phyloP scores from a whole-genome alignment of 2,888 invertebrate species.

The Branchipolynoe longqiensis region DNA sequence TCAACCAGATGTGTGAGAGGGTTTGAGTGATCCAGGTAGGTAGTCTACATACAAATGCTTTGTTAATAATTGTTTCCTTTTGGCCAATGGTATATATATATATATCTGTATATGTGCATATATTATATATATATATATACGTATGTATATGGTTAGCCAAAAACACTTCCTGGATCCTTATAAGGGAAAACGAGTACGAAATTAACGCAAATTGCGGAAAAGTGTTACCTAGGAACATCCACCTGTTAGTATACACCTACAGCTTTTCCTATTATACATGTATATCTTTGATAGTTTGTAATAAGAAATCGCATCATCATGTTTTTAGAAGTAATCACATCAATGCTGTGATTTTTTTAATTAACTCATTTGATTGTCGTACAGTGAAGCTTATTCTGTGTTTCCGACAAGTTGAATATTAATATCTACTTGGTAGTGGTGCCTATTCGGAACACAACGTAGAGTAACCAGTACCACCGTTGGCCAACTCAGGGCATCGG shows the following conservation, averaged over 20 bases:
- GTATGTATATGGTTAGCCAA: slow-evolving; percentile 17
- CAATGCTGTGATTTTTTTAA: slow-evolving; percentile 56
- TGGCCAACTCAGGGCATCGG: slow-evolving; percentile 44
- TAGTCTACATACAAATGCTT: slow-evolving; percentile 24
- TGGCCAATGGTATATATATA: slow-evolving; percentile 28
- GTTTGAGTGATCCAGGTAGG: slow-evolving; percentile 50
- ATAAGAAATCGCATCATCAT: slow-evolving; percentile 45
- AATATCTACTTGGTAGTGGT: slow-evolving; percentile 20
- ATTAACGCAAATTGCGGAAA: slow-evolving; percentile 1
- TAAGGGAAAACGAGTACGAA: background rate
- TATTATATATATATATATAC: slow-evolving; percentile 31
- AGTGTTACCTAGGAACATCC: slow-evolving; percentile 28
- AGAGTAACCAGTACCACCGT: slow-evolving; percentile 23
- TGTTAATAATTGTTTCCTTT: slow-evolving; percentile 17
- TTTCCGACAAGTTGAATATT: slow-evolving; percentile 50
- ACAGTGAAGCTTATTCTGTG: slow-evolving; percentile 53
- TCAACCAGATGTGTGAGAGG: slow-evolving; percentile 25
- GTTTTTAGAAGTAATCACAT: slow-evolving; percentile 54
- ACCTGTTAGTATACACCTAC: slow-evolving; percentile 6
- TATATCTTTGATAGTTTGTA: slow-evolving; percentile 57
- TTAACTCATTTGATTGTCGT: slow-evolving; percentile 56
- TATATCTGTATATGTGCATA: slow-evolving; percentile 5
- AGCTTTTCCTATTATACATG: slow-evolving; percentile 46
- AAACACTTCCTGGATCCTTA: slow-evolving; percentile 18
- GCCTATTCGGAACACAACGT: slow-evolving; percentile 51